Evolutionary conservation across 1,140 invertebrate species (phyloP).

Genomic region (Doryteuthis pealeii): DNA sequence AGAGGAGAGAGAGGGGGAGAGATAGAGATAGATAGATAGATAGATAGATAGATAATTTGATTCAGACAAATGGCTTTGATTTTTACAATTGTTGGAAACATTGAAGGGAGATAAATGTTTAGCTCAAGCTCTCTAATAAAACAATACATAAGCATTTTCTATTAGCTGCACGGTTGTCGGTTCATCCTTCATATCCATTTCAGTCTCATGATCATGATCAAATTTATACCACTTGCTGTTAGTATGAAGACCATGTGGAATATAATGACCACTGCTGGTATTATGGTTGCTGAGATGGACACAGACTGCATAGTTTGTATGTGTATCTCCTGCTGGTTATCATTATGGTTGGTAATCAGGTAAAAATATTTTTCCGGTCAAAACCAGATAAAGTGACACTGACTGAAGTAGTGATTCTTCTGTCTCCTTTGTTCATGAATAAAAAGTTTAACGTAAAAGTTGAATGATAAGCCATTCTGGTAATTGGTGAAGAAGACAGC

Average conservation of each 20-base stretch:
- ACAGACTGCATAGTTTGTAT: slow-evolving; percentile 48
- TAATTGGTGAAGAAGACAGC: slow-evolving; percentile 51
- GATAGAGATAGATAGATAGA: no score
- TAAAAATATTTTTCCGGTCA: slow-evolving; percentile 49
- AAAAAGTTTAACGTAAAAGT: slow-evolving; percentile 51
- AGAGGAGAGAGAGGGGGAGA: no score
- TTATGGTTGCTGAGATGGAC: slow-evolving; percentile 53
- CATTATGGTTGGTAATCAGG: slow-evolving; percentile 47
- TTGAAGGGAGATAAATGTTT: no score
- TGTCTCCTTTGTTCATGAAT: slow-evolving; percentile 32
- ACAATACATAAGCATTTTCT: slow-evolving; percentile 86
- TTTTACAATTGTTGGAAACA: no score
- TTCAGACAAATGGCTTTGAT: no score
- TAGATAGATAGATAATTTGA: no score
- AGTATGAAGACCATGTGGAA: slow-evolving; percentile 44
- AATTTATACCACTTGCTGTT: slow-evolving; percentile 53
- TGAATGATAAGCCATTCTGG: slow-evolving; percentile 57
- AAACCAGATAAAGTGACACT: slow-evolving; percentile 46
- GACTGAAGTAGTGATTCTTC: slow-evolving; percentile 45
- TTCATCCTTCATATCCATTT: slow-evolving; percentile 68
- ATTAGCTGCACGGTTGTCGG: slow-evolving; percentile 76
- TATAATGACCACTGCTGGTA: slow-evolving; percentile 53
- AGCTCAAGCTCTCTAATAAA: slow-evolving; percentile 72
- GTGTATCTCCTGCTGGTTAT: slow-evolving; percentile 19
- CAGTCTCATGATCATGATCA: slow-evolving; percentile 86